Percentiles rank a stretch among this genome's conserved stretches.
These are phyloP conservation scores for Meloidogyne floridensis DNA, from an alignment of 1,140 invertebrate species.

Conservation along the genomic window DNA sequence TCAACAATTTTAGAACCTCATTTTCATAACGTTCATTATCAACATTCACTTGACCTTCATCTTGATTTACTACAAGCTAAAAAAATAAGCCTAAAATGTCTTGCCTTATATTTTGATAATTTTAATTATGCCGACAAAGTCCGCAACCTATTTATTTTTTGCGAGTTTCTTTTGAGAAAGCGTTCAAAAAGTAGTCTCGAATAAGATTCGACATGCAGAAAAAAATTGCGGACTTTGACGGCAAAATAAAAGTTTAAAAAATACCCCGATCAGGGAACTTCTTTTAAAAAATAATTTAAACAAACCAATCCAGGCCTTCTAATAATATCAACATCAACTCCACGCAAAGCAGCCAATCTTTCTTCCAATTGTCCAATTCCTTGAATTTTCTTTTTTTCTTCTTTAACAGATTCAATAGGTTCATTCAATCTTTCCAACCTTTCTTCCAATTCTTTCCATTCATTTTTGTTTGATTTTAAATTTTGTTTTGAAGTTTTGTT, in stretches of 20 bases:
- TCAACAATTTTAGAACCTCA: background rate
- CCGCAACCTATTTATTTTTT: too few relatives aligned
- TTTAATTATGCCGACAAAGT: too few relatives aligned
- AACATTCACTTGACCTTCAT: background rate
- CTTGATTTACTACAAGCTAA: conserved; percentile 14
- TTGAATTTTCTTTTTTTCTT: background rate
- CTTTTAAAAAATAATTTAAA: background rate
- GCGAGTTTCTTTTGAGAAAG: too few relatives aligned
- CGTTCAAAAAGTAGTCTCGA: too few relatives aligned
- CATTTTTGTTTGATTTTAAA: background rate
- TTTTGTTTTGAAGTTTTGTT: background rate
- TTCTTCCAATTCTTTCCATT: conserved; percentile 17
- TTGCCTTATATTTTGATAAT: too few relatives aligned
- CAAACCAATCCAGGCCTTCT: conserved; percentile 33
- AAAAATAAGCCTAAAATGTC: too few relatives aligned
- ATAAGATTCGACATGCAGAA: too few relatives aligned
- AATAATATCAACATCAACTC: conserved; percentile 32
- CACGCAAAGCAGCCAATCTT: conserved; percentile 32
- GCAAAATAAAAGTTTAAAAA: too few relatives aligned
- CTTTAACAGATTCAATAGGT: background rate
- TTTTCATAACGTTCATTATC: background rate
- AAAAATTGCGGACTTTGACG: too few relatives aligned
- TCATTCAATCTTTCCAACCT: conserved; percentile 14
- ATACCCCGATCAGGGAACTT: background rate
- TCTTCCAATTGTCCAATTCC: conserved; percentile 28